Conservation (phyloP, 2,113 vertebrate genomes). For the Dicerorhinus sumatrensis region DNA sequence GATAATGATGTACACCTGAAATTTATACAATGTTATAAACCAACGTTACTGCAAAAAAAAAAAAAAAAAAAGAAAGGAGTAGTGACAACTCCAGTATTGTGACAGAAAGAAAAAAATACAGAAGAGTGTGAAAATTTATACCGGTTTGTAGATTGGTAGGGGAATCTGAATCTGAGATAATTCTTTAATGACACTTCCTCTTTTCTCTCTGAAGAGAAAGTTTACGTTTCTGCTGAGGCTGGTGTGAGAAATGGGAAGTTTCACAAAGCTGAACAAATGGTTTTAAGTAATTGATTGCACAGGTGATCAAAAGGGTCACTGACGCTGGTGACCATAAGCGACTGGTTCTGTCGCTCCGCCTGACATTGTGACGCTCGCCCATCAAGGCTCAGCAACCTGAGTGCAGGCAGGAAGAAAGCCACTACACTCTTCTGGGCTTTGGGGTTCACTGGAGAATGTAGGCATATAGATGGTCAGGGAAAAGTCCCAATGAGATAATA, state of each 20-base stretch:
- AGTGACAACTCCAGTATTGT: neutral
- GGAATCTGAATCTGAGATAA: neutral
- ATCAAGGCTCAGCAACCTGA: neutral
- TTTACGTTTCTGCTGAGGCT: neutral
- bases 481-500: neutral
- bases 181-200: neutral
- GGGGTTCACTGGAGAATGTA: neutral
- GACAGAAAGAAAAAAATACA: neutral
- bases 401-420: neutral
- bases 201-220: neutral
- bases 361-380: neutral
- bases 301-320: neutral
- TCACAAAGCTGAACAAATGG: slow-evolving; percentile 40
- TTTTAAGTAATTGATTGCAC: slow-evolving; percentile 14
- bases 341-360: neutral
- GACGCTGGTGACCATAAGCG: neutral
- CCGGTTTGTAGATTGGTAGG: neutral
- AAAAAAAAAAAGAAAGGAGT: neutral
- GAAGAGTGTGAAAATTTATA: neutral
- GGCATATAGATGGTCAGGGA: too few relatives aligned
- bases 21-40: too few relatives aligned
- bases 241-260: neutral
- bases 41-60: too few relatives aligned
- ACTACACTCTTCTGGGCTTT: neutral
- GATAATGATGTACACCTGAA: too few relatives aligned